Conservation (phyloP, 2,888 invertebrate genomes). For the Automeris io region DNA sequence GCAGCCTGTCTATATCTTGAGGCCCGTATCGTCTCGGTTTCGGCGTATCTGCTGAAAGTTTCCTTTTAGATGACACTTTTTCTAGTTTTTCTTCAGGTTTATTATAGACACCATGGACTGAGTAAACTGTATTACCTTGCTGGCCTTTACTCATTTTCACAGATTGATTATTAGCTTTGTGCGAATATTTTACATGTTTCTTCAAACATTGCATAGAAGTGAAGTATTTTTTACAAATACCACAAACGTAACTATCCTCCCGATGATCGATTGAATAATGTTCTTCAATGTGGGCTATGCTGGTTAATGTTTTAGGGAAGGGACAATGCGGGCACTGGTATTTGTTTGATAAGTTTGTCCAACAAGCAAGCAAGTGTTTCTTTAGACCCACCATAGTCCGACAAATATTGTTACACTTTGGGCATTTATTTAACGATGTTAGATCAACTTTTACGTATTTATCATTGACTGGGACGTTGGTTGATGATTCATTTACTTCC, state of each 20-base stretch:
- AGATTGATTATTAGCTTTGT: conserved; percentile 18
- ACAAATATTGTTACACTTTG: conserved; percentile 27
- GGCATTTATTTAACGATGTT: conserved; percentile 33
- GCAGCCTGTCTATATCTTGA: conserved; percentile 79
- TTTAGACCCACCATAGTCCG: conserved; percentile 29
- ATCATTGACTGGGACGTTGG: neutral
- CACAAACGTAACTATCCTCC: conserved; percentile 23
- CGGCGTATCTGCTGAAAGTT: conserved; percentile 12
- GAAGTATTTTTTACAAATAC: conserved; percentile 24
- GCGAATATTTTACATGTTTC: conserved; percentile 29
- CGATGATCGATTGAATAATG: conserved; percentile 34
- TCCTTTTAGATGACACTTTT: conserved; percentile 13
- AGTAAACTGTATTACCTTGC: neutral
- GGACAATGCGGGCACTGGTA: conserved; percentile 7
- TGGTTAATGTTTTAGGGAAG: neutral
- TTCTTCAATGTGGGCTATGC: conserved; percentile 20
- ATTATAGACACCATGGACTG: conserved; percentile 1
- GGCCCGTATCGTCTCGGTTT: conserved; percentile 66
- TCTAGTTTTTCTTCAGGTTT: conserved; percentile 7
- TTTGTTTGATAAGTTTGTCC: conserved; percentile 16
- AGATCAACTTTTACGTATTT: conserved; percentile 10
- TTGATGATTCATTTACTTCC: neutral
- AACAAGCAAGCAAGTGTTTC: conserved; percentile 29
- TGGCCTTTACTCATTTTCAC: neutral
- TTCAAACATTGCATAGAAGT: conserved; percentile 16